Conservation (phyloP, 2,113 vertebrate species). For the Pionites leucogaster region DNA sequence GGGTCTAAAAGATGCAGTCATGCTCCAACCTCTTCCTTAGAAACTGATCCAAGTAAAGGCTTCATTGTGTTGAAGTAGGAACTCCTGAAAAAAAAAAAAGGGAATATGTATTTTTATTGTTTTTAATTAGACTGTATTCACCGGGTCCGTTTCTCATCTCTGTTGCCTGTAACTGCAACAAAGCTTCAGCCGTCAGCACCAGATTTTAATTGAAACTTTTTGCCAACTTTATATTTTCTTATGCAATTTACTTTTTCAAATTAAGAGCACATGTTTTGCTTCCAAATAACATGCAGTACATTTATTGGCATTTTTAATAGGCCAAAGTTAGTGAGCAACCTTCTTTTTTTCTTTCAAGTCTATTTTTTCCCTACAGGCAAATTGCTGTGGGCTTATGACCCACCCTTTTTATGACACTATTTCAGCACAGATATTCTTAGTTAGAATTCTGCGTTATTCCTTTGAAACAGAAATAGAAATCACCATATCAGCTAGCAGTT, state of each 20-base stretch:
- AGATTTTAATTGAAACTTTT: slow-evolving; percentile 52
- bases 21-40: neutral
- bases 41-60: neutral
- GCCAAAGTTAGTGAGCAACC: slow-evolving; percentile 32
- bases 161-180: neutral
- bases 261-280: slow-evolving; percentile 47
- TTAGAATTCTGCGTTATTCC: slow-evolving; percentile 51
- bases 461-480: slow-evolving; percentile 64
- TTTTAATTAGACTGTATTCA: neutral
- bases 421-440: slow-evolving; percentile 62
- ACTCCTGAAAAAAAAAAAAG: slow-evolving; percentile 21
- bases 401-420: slow-evolving; percentile 63
- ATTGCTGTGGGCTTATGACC: slow-evolving; percentile 57
- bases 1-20: neutral
- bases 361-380: slow-evolving; percentile 60
- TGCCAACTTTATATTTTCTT: slow-evolving; percentile 49
- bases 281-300: slow-evolving; percentile 23
- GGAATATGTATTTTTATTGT: neutral
- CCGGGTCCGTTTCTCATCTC: neutral
- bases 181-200: slow-evolving; percentile 6
- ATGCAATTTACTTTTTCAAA: slow-evolving; percentile 45
- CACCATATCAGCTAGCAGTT: slow-evolving; percentile 22
- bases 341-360: slow-evolving; percentile 53
- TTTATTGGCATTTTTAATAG: slow-evolving; percentile 58
- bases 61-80: neutral